A percentile compares a stretch with the other conserved stretches of the same genome.
Evolutionary conservation across 2,113 vertebrate species (phyloP).

Genomic region (Sinocyclocheilus anshuiensis): DNA sequence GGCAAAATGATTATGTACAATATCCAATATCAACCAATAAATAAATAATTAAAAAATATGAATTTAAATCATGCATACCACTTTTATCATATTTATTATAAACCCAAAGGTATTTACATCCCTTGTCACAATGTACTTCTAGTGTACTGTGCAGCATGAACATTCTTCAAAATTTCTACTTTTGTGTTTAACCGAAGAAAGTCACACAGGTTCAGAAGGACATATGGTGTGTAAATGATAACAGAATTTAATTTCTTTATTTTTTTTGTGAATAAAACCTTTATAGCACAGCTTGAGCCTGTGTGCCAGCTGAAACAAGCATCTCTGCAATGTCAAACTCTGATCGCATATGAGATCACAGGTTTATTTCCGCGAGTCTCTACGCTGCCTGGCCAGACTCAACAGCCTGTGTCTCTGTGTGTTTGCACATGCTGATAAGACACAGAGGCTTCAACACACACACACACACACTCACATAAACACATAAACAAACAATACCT

Average conservation of each 20-base stretch:
- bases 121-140: neutral
- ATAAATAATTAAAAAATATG: too few relatives aligned
- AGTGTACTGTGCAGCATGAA: neutral
- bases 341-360: conserved; percentile 17
- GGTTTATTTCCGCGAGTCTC: conserved; percentile 23
- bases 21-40: too few relatives aligned
- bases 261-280: too few relatives aligned
- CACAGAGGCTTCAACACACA: too few relatives aligned
- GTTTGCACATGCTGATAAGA: conserved; percentile 31
- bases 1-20: too few relatives aligned
- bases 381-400: conserved; percentile 30
- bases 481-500: conserved; percentile 30
- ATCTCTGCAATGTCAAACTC: conserved; percentile 1
- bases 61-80: too few relatives aligned
- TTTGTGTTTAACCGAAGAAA: neutral
- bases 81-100: neutral
- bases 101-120: neutral
- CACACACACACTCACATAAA: conserved; percentile 16
- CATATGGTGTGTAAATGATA: neutral
- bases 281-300: neutral
- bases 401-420: conserved; percentile 34
- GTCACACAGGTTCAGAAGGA: neutral
- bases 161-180: neutral
- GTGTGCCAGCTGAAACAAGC: neutral
- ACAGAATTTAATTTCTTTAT: neutral